A percentile compares a stretch with the other conserved stretches of the same genome.
Evolutionary conservation across 92 coral and sea anemone species (phyloP).

Genomic region (Porites lobata): DNA sequence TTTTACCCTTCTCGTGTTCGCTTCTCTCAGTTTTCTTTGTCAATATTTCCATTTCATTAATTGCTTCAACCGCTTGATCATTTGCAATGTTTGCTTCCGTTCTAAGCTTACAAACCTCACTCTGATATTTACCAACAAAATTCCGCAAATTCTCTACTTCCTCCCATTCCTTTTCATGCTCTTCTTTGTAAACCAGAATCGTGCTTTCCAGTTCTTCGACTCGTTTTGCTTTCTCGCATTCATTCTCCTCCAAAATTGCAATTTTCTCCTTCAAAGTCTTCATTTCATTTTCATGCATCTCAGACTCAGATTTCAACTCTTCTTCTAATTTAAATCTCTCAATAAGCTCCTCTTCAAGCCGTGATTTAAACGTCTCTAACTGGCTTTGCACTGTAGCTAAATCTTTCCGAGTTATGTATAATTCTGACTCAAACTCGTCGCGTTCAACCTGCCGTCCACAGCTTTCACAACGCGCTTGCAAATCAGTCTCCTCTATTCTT

Average conservation of each 20-base stretch:
- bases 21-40: constrained; percentile 76
- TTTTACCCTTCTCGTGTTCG: constrained; percentile 59
- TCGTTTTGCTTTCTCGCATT: constrained; percentile 46
- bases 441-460: constrained; percentile 37
- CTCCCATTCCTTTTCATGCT: constrained; percentile 51
- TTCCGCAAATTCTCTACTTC: constrained; percentile 65
- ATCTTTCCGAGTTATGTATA: constrained; percentile 61
- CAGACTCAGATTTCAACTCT: constrained; percentile 65
- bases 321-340: constrained; percentile 75
- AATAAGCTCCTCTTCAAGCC: constrained; percentile 70
- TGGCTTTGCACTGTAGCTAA: constrained; percentile 60
- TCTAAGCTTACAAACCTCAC: constrained; percentile 62
- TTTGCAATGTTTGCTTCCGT: constrained; percentile 58
- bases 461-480: constrained; percentile 25
- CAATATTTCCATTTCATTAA: constrained; percentile 75
- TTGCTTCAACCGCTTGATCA: constrained; percentile 68
- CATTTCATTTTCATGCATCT: constrained; percentile 51
- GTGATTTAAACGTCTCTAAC: constrained; percentile 64
- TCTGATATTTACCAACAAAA: constrained; percentile 54
- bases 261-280: constrained; percentile 27
- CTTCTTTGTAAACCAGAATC: constrained; percentile 40
- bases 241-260: constrained; percentile 47
- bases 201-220: constrained; percentile 55
- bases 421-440: constrained; percentile 61
- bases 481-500: neutral